phyloP scores from a whole-genome alignment of 2,888 invertebrate genomes.

The Euplagia quadripunctaria region DNA sequence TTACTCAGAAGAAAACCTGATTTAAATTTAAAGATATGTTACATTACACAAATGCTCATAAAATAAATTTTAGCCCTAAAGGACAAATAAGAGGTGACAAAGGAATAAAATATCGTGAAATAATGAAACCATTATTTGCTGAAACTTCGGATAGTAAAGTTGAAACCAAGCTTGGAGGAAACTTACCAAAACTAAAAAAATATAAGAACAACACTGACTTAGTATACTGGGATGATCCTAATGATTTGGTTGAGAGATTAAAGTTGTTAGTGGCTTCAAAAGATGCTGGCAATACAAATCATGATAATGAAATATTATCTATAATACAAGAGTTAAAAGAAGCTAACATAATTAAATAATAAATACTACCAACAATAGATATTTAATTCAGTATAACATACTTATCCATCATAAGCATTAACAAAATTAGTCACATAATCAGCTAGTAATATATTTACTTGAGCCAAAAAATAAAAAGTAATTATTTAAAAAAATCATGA shows the following conservation, averaged over 20 bases:
- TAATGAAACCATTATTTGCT: neutral
- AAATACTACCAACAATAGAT: constrained; percentile 20
- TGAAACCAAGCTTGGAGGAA: constrained; percentile 17
- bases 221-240: constrained; percentile 49
- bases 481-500: constrained; percentile 37
- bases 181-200: constrained; percentile 23
- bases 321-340: constrained; percentile 45
- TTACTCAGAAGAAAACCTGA: no score
- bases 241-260: constrained; percentile 45
- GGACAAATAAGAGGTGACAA: neutral
- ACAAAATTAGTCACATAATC: no score
- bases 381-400: constrained; percentile 13
- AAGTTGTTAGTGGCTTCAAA: constrained; percentile 29
- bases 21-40: no score
- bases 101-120: constrained; percentile 11
- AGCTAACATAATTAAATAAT: constrained; percentile 20
- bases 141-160: no score
- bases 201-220: constrained; percentile 31
- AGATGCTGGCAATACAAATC: constrained; percentile 43
- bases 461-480: neutral
- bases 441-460: neutral
- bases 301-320: constrained; percentile 59
- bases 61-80: no score
- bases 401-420: constrained; percentile 28
- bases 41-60: no score